phyloP scores from a whole-genome alignment of 2,797 vertebrate genomes.

The Eleutherodactylus coqui region DNA sequence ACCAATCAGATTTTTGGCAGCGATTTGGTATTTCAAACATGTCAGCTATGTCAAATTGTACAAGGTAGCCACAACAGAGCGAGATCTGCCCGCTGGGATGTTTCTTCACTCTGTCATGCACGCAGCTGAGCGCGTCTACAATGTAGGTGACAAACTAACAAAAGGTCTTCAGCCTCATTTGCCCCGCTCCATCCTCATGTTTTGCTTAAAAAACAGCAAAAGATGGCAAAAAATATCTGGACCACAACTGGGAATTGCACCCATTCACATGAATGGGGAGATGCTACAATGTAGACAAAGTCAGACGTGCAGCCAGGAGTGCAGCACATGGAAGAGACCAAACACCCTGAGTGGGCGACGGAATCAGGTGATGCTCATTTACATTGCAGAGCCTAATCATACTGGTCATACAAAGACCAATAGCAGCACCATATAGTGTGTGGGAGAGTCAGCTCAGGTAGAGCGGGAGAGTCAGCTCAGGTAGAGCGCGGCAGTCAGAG shows the following conservation, averaged over 20 bases:
- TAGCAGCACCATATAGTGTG: too few relatives aligned
- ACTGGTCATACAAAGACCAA: too few relatives aligned
- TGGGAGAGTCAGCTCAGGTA: too few relatives aligned
- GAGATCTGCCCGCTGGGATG: not conserved
- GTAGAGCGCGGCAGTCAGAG: too few relatives aligned
- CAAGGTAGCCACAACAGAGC: not conserved
- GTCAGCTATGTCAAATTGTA: constrained; percentile 5
- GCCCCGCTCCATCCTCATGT: not conserved
- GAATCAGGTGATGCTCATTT: too few relatives aligned
- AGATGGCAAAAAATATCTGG: not conserved
- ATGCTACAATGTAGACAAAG: too few relatives aligned
- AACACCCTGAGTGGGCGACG: too few relatives aligned
- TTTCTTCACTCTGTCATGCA: not conserved
- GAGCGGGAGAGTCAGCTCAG: too few relatives aligned
- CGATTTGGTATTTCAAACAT: not conserved
- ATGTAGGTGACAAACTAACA: not conserved
- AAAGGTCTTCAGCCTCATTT: constrained; percentile 9
- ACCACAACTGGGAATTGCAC: not conserved
- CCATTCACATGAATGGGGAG: too few relatives aligned
- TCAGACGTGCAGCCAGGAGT: too few relatives aligned
- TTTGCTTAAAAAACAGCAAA: not conserved
- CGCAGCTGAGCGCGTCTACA: not conserved
- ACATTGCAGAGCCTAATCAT: too few relatives aligned
- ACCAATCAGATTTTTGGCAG: not conserved
- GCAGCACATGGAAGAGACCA: too few relatives aligned